Conservation (phyloP, 2,113 vertebrate genomes). For the Myotis davidii region DNA sequence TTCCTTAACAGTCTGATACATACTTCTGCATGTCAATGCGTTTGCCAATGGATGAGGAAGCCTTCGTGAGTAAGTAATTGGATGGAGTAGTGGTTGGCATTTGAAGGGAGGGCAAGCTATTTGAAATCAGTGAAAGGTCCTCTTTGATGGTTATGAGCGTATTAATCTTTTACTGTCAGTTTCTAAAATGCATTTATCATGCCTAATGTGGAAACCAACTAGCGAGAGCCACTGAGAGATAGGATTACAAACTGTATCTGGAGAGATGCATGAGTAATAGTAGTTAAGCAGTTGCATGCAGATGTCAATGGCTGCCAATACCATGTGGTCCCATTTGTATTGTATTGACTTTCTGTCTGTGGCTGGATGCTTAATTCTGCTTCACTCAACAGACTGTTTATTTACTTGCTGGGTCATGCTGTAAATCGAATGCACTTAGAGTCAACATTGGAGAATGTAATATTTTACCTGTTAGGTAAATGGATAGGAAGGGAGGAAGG, state of each 20-base stretch:
- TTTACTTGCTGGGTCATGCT: constrained; percentile 76
- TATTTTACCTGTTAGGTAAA: constrained; percentile 60
- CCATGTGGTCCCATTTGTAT: constrained; percentile 74
- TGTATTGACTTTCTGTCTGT: constrained; percentile 84
- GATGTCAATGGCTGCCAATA: constrained; percentile 68
- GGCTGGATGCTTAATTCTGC: constrained; percentile 73
- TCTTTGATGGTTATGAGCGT: constrained; percentile 50
- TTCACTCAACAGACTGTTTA: constrained; percentile 76
- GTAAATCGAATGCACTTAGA: constrained; percentile 78
- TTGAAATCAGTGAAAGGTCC: constrained; percentile 66
- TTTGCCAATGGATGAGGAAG: constrained; percentile 89
- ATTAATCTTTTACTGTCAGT: constrained; percentile 73
- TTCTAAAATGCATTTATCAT: constrained; percentile 78
- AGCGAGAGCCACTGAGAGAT: constrained; percentile 70
- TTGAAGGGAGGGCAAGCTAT: constrained; percentile 29
- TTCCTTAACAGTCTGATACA: constrained; percentile 92
- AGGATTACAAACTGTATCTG: constrained; percentile 74
- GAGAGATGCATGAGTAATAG: constrained; percentile 71
- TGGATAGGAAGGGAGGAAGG: not conserved
- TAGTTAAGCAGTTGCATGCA: constrained; percentile 72
- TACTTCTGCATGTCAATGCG: constrained; percentile 94
- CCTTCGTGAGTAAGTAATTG: constrained; percentile 93
- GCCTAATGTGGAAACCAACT: constrained; percentile 77
- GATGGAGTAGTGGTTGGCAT: not conserved
- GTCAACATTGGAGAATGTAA: constrained; percentile 52